Conservation (phyloP, 2,113 vertebrate genomes). For the Tringa solitaria region DNA sequence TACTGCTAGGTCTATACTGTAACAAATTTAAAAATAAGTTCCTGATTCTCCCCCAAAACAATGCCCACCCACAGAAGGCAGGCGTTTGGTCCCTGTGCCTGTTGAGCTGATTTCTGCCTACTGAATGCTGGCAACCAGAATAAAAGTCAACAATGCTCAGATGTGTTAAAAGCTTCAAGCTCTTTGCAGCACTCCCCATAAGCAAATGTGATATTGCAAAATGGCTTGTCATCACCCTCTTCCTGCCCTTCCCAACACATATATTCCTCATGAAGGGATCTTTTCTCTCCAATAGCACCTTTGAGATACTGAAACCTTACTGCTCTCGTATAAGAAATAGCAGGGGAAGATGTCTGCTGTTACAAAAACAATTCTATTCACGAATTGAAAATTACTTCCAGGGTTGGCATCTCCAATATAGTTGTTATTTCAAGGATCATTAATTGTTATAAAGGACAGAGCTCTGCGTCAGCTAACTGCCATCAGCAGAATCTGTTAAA, state of each 20-base stretch:
- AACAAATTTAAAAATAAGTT: conserved; percentile 63
- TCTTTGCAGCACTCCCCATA: not conserved
- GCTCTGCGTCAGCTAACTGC: not conserved
- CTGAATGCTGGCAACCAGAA: not conserved
- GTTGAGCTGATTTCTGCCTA: not conserved
- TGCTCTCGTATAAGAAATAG: not conserved
- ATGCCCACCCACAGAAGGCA: conserved; percentile 10
- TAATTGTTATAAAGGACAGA: conserved; percentile 6
- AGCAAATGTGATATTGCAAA: conserved; percentile 30
- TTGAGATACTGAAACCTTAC: not conserved
- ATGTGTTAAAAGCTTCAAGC: conserved; percentile 35
- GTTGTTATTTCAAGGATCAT: conserved; percentile 24
- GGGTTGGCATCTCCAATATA: not conserved
- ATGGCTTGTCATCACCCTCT: conserved; percentile 51
- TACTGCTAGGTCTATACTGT: conserved; percentile 63
- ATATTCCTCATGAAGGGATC: conserved; percentile 19
- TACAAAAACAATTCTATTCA: conserved; percentile 23
- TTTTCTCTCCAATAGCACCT: conserved; percentile 18
- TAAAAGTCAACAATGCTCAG: conserved; percentile 20
- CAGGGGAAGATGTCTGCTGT: not conserved
- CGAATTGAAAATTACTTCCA: conserved; percentile 3
- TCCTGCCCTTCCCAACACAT: conserved; percentile 22
- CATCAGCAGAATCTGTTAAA: not conserved
- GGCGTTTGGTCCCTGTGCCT: not conserved
- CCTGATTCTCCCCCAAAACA: conserved; percentile 30